Base-by-base conservation (phyloP, 2,797 vertebrate species). In the Leptatherina wallacei region DNA sequence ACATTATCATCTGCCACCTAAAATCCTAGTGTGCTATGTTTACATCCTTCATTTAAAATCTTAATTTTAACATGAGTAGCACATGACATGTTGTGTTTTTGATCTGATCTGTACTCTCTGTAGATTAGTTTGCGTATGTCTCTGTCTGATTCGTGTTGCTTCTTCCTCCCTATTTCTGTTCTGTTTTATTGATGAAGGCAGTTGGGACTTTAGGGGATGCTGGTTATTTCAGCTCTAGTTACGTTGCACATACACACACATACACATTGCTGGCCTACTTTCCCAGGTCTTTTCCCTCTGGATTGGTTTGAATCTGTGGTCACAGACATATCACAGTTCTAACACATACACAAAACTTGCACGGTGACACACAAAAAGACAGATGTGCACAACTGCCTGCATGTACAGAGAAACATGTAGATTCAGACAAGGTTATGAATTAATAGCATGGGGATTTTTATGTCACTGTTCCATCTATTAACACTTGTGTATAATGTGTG, bases 141-240 rank as follows among this genome's bases (percentile, higher is more conserved):
- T 40, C 30, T 32, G 24, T 78, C 66, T 76, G 64, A 73, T 55
- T 68, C 44, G 51, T 75, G 69, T 68, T 27, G 10, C 51, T 82
- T 61, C 74, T 66, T 78, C 47, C 75, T 57, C 62, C 78, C 65
- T 71, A 60, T 76, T 89, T 87, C 29, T 22, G 68, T 65, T 72
- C 57, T 93, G 87, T 85, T 93, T 94, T 93, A 94, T 93, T 94
- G 92, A 94, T 93, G 92, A 92, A 86, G 87, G 83, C 89, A 81
- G 84, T 55, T 40, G 70, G 69, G 89, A 91, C 92, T 89, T 88
- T 77, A 89, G 86, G 88, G 85, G 77, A 88, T 84, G 81, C 68
- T 79, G 54, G 77, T 95, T 94, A 94, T 85, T 94, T 94, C 90
- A 93, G 93, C 93, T 93, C 93, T 85, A 93, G 76, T 94, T 95